Conservation (phyloP, 1,140 invertebrate species). For the Dufourea novaeangliae region DNA sequence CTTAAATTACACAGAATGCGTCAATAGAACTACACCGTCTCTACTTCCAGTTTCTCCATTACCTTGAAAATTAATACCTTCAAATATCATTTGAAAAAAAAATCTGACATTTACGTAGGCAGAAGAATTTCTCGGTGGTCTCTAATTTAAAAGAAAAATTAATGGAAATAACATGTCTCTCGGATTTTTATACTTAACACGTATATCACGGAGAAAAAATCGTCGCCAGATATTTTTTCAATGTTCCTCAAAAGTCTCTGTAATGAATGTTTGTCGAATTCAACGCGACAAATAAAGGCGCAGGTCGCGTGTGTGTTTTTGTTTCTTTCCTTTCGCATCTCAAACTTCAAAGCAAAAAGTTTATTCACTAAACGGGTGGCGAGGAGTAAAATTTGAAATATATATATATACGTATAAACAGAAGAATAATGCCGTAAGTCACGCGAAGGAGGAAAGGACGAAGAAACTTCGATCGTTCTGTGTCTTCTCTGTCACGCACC, state of each 20-base stretch:
- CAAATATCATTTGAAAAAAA: no score
- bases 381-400: not conserved
- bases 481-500: slow-evolving; percentile 9
- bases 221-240: no score
- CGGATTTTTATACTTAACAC: not conserved
- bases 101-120: no score
- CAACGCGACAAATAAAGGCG: not conserved
- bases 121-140: no score
- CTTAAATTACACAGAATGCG: no score
- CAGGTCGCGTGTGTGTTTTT: not conserved
- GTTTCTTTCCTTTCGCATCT: not conserved
- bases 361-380: not conserved
- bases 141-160: not conserved
- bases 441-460: slow-evolving; percentile 6
- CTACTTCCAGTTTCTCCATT: no score
- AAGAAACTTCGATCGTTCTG: not conserved
- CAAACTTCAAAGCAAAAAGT: not conserved
- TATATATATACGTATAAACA: no score
- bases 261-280: slow-evolving; percentile 24
- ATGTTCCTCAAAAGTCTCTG: slow-evolving; percentile 43
- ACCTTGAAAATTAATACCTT: no score
- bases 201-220: not conserved
- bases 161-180: not conserved
- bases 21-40: no score
- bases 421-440: not conserved